These are phyloP conservation scores for Archips xylosteana DNA, from an alignment of 2,888 invertebrate species.

Conservation along the genomic window DNA sequence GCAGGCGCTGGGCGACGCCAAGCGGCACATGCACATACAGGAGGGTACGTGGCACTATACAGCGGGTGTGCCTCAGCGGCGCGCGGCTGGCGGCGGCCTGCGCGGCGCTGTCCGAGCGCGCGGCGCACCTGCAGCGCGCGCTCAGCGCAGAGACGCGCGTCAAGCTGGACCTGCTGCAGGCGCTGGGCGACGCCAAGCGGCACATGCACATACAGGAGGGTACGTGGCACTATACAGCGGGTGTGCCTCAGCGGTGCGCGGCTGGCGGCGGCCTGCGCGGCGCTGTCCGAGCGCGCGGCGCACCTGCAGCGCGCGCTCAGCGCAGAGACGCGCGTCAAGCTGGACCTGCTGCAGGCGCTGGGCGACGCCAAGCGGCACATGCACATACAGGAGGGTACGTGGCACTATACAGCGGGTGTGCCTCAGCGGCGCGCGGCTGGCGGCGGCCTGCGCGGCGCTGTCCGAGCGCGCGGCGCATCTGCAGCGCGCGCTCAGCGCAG, in stretches of 20 bases:
- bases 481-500: conserved; percentile 97
- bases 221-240: conserved; percentile 85
- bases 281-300: no score
- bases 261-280: no score
- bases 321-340: no score
- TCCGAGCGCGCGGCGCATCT: conserved; percentile 96
- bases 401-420: no score
- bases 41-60: no score
- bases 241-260: conserved; percentile 95
- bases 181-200: conserved; percentile 97
- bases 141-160: conserved; percentile 98
- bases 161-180: conserved; percentile 98
- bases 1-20: no score
- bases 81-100: conserved; percentile 81
- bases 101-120: conserved; percentile 95
- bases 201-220: conserved; percentile 95
- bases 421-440: conserved; percentile 80
- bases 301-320: conserved; percentile 92
- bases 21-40: no score
- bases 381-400: no score
- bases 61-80: conserved; percentile 81
- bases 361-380: no score
- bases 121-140: conserved; percentile 95
- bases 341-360: no score
- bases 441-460: conserved; percentile 89